A percentile compares a stretch with the other conserved stretches of the same genome.
phyloP scores from a whole-genome alignment of 1,140 invertebrate species.

The Apis florea region DNA sequence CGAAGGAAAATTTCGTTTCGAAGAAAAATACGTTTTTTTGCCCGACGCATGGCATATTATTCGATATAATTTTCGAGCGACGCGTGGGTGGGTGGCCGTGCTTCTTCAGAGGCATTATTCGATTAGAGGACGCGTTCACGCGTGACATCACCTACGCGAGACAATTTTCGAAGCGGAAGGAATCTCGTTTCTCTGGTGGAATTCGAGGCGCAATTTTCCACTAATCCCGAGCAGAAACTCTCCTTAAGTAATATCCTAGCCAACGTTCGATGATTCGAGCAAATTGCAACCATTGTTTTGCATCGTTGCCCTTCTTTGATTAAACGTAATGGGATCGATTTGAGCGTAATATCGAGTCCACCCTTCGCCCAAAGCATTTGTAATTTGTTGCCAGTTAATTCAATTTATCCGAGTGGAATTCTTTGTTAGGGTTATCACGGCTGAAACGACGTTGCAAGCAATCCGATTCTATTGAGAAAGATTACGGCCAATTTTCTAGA shows the following conservation, averaged over 20 bases:
- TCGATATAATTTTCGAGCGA: background rate
- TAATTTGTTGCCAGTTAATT: background rate
- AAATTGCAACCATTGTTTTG: no score
- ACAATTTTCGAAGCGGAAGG: background rate
- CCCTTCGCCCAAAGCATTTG: background rate
- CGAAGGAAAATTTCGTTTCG: no score
- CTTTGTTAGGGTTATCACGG: background rate
- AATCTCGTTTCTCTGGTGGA: background rate
- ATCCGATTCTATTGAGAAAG: background rate
- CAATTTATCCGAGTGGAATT: background rate
- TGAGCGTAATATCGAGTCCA: background rate
- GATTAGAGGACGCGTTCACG: slow-evolving; percentile 8
- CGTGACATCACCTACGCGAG: background rate
- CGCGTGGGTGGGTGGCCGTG: no score
- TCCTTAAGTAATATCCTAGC: no score
- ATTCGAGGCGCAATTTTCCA: background rate
- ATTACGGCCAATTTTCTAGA: slow-evolving; percentile 7
- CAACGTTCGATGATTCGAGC: no score
- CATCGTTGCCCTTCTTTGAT: no score
- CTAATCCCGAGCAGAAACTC: background rate
- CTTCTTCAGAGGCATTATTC: background rate
- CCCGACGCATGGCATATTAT: no score
- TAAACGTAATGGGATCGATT: no score
- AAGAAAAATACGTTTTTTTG: no score
- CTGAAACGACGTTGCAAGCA: background rate